Conservation (phyloP, 2,797 vertebrate species). For the Mormyrus hasselquistii region DNA sequence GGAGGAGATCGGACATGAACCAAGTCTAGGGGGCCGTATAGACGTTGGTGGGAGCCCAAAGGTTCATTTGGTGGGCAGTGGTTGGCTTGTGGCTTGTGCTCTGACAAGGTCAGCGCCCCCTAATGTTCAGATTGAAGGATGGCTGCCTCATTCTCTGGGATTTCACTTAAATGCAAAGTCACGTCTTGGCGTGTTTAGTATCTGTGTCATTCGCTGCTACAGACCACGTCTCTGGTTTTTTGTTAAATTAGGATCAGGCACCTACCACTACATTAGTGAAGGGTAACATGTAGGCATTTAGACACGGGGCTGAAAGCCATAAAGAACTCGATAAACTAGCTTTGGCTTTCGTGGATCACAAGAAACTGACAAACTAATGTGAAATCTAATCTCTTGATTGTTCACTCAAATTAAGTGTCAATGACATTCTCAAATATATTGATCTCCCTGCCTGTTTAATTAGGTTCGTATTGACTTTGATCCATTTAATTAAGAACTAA, state of each 20-base stretch:
- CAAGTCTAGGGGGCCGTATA: background rate
- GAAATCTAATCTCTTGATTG: background rate
- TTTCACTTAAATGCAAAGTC: background rate
- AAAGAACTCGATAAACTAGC: background rate
- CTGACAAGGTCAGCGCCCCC: background rate
- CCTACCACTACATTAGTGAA: background rate
- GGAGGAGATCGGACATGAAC: slow-evolving; percentile 28
- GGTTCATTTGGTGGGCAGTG: background rate
- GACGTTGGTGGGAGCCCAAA: background rate
- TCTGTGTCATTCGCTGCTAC: background rate
- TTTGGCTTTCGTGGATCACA: background rate
- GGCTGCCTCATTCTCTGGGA: background rate
- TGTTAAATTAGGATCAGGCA: slow-evolving; percentile 3
- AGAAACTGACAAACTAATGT: background rate
- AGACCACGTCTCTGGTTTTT: background rate
- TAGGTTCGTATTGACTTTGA: slow-evolving; percentile 1
- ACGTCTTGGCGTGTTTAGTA: background rate
- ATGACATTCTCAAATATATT: background rate
- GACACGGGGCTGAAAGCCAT: background rate
- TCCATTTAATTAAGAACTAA: background rate
- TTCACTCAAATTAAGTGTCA: slow-evolving; percentile 1
- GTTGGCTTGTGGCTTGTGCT: background rate
- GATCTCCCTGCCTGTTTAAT: background rate
- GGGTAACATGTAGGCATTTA: background rate
- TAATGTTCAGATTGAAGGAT: background rate